Evolutionary conservation across 2,888 invertebrate genomes (phyloP).

Genomic region (Tachina fera): DNA sequence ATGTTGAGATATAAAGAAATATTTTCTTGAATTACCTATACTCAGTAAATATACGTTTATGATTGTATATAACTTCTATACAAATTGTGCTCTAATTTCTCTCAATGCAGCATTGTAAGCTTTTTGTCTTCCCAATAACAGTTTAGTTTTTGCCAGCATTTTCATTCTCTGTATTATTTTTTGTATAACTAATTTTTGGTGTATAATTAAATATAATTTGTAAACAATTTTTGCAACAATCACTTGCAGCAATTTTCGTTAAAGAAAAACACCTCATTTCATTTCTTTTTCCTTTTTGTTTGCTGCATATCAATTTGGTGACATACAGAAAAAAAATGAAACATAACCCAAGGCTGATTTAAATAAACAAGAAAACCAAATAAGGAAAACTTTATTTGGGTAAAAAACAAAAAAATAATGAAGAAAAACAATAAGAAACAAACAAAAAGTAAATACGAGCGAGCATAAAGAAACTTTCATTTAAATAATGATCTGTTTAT

Average conservation of each 20-base stretch:
- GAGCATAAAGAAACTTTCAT: slow-evolving; percentile 23
- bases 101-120: background rate
- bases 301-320: slow-evolving; percentile 25
- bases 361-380: slow-evolving; percentile 71
- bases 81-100: background rate
- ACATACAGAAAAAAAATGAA: slow-evolving; percentile 27
- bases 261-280: slow-evolving; percentile 43
- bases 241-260: slow-evolving; percentile 47
- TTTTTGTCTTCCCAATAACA: background rate
- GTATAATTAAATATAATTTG: slow-evolving; percentile 81
- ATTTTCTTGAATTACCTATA: too few relatives aligned
- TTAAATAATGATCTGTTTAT: slow-evolving; percentile 55
- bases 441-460: background rate
- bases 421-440: slow-evolving; percentile 21
- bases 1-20: too few relatives aligned
- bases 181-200: slow-evolving; percentile 77
- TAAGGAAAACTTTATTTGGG: slow-evolving; percentile 53
- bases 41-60: too few relatives aligned
- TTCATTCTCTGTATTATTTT: slow-evolving; percentile 25
- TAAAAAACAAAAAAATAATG: background rate
- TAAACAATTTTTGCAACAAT: slow-evolving; percentile 72
- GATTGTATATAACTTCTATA: too few relatives aligned
- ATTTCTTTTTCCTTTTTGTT: background rate
- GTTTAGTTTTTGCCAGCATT: slow-evolving; percentile 7
- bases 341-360: slow-evolving; percentile 49